A percentile compares a stretch with the other conserved stretches of the same genome.
Evolutionary conservation across 2,113 vertebrate species (phyloP).

Genomic region (Baryphthengus martii): DNA sequence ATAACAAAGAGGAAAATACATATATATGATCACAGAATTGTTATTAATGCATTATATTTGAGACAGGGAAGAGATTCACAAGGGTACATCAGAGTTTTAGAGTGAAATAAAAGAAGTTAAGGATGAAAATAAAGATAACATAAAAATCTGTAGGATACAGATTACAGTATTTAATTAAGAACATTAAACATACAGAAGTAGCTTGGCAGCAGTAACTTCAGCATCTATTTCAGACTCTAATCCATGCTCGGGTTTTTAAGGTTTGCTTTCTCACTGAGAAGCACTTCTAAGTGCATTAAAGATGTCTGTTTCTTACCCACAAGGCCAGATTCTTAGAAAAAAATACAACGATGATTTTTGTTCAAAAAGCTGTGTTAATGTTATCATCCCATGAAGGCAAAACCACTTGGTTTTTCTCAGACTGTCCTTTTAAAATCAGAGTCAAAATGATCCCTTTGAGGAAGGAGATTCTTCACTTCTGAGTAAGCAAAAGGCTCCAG

Average conservation of each 20-base stretch:
- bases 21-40: background rate
- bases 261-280: background rate
- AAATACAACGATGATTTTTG: accelerated
- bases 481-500: background rate
- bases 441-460: background rate
- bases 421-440: background rate
- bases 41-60: background rate
- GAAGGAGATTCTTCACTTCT: background rate
- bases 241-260: background rate
- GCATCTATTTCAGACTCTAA: background rate
- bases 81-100: background rate
- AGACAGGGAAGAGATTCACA: background rate
- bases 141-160: background rate
- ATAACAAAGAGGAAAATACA: background rate
- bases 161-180: background rate
- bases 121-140: background rate
- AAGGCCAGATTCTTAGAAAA: background rate
- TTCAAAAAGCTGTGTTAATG: background rate
- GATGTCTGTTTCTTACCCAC: background rate
- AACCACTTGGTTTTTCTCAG: background rate
- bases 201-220: background rate
- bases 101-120: background rate
- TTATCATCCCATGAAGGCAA: background rate
- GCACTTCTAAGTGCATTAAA: no score
- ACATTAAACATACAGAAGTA: background rate